phyloP scores from a whole-genome alignment of 2,113 vertebrate species.

The Montifringilla adamsi region DNA sequence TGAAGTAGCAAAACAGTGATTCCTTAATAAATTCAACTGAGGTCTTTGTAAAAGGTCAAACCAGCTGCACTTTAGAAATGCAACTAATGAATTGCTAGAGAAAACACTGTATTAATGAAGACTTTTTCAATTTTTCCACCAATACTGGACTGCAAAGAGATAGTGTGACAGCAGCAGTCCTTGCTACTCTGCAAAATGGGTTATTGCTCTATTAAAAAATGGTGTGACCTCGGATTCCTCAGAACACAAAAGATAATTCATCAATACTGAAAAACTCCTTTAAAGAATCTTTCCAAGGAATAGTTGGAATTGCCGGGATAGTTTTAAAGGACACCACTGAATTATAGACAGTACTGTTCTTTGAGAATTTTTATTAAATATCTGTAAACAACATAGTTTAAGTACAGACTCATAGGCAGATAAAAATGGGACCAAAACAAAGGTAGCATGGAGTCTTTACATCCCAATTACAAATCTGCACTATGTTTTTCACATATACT shows the following conservation, averaged over 20 bases:
- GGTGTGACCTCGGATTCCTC: conserved; percentile 64
- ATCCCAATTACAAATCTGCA: neutral
- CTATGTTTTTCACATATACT: neutral
- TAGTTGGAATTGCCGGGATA: conserved; percentile 63
- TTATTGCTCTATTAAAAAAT: conserved; percentile 25
- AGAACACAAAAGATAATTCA: conserved; percentile 72
- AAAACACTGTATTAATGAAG: neutral
- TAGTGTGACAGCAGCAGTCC: conserved; percentile 2
- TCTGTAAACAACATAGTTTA: conserved; percentile 43
- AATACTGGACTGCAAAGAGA: neutral
- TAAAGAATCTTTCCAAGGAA: conserved; percentile 64
- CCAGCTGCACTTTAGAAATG: neutral
- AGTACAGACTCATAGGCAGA: neutral
- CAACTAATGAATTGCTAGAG: neutral
- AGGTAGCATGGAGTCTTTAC: neutral
- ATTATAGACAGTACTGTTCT: conserved; percentile 41
- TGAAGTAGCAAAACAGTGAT: neutral
- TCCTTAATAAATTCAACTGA: neutral
- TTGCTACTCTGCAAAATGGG: conserved; percentile 39
- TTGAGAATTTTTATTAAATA: conserved; percentile 46
- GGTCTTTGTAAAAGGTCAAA: neutral
- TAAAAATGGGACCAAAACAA: neutral
- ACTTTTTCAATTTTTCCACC: neutral
- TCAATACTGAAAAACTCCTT: conserved; percentile 60
- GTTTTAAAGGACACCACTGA: conserved; percentile 64